These are phyloP conservation scores for Otolemur crassicaudatus DNA, from an alignment of 2,797 vertebrate genomes.

Conservation along the genomic window DNA sequence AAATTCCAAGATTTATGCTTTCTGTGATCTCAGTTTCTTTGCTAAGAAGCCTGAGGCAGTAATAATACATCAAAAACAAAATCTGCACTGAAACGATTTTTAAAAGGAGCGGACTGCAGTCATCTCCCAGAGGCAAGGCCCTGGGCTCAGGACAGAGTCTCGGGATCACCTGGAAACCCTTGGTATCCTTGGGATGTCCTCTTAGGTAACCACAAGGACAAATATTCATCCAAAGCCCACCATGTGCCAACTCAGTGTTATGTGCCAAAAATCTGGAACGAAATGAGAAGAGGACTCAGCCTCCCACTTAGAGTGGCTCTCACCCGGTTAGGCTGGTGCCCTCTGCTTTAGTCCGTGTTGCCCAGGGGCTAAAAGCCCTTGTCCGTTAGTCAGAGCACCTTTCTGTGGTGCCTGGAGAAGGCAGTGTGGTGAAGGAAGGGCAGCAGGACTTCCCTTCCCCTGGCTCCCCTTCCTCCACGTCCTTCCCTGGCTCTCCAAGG, in stretches of 20 bases:
- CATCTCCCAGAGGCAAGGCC: background rate
- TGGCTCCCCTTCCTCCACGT: background rate
- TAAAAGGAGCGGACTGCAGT: background rate
- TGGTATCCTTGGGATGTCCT: background rate
- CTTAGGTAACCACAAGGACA: background rate
- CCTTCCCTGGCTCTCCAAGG: background rate
- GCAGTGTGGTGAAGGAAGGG: background rate
- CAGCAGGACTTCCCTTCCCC: background rate
- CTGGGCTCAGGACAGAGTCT: background rate
- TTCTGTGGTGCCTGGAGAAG: background rate
- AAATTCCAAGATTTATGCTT: background rate
- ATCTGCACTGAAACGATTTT: background rate
- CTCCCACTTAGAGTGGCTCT: background rate
- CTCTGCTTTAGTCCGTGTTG: background rate
- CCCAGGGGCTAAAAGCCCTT: background rate
- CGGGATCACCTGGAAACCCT: background rate
- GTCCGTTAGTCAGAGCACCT: background rate
- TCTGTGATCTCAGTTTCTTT: background rate
- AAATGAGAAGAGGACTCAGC: background rate
- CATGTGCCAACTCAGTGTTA: background rate
- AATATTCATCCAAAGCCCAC: background rate
- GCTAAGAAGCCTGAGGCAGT: background rate
- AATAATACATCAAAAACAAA: background rate
- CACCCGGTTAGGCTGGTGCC: background rate
- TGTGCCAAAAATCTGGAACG: background rate